Evolutionary conservation across 2,888 invertebrate species (phyloP), one percentile per base, ranked within the genome.

Genomic region (Hedychridium roseum): DNA sequence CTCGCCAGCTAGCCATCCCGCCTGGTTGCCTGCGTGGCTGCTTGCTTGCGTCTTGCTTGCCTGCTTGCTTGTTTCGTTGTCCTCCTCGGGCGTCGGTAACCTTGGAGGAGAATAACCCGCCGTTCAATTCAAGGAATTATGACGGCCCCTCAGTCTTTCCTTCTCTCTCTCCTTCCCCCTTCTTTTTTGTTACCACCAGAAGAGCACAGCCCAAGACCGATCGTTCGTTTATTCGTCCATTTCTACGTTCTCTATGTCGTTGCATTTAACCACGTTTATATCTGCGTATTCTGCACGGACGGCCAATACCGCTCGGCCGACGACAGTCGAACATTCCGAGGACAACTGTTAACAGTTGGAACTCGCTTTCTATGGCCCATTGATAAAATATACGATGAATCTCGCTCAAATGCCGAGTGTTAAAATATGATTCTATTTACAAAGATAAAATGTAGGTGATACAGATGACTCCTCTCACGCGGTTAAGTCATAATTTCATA

Each of bases 121-220:
- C 71, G 72, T 74, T 76, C 78, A 73, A 78, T 78, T 78, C 78
- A 76, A 74, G 76, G 76, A 78, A 78, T 76, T 78, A 77, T 76
- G 76, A 78, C 71, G 69, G 69, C 68, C 70, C 68, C 70, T 46
- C 52, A 56, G 51, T 57, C 50, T 51, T 55, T 64, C 71, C 68
- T 68, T n/a, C 15, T 49, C 30, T 34, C 11, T 9, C 15, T 37
- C 16, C 39, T 7, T 30, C 15, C 16, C 16, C 12, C 31, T 23
- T 18, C 31, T 42, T 32, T 20, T 43, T 36, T 15, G 20, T 12
- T 30, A 31, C 30, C 21, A 31, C 23, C 35, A 44, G 42, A 43
- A 38, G 47, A 48, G 36, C 48, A 50, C 48, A 49, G 37, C 21
- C 34, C 54, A 47, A 50, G 49, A 43, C 45, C 40, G 43, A 50